Base-by-base conservation (phyloP, 2,113 vertebrate genomes). In the Merops nubicus region DNA sequence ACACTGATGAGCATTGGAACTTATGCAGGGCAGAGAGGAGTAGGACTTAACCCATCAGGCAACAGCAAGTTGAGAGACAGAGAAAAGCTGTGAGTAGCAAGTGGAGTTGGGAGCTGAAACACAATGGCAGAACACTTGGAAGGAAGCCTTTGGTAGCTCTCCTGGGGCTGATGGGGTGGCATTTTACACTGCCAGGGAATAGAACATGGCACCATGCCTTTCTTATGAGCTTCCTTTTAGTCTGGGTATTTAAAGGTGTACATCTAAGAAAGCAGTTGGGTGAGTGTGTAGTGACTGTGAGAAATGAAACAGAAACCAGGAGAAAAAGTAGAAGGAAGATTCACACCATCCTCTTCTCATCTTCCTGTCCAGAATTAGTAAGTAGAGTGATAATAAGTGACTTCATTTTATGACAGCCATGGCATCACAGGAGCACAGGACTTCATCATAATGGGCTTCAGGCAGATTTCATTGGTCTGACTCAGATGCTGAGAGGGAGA, bases 281-380 rank as follows among this genome's bases (percentile, higher is more conserved):
- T 33, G 56, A 64, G 73, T 9, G 1, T 1, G 43, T 33, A 3
- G 33, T 28, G 29, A 5, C 51, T 15, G 8, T 21, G 33, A 56
- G 28, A 54, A 60, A 5, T 10, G 8, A 47, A 67, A 62, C 1
- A 62, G 65, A 79, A 67, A 75, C n/a, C n/a, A 33, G 22, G 33
- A 38, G 26, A 12, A 60, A 34, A 18, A 34, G 11, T 18, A 60
- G 45, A 53, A 59, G 65, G 45, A 78, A 50, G 53, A 48, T 31
- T 3, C 28, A 4, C n/a, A 51, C 4, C 1, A 0, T 31, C 4
- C 34, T 54, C 40, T 3, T 33, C 31, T 19, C 22, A 16, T 16
- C 57, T 82, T 67, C 51, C 38, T 43, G 25, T 28, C 60, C 13
- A 12, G 50, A 53, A 23, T 53, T 40, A 67, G 31, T 34, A 48